A percentile compares a stretch with the other conserved stretches of the same genome.
Conservation (phyloP, 2,797 vertebrate species). For the Odontamblyopus lacepedii region DNA sequence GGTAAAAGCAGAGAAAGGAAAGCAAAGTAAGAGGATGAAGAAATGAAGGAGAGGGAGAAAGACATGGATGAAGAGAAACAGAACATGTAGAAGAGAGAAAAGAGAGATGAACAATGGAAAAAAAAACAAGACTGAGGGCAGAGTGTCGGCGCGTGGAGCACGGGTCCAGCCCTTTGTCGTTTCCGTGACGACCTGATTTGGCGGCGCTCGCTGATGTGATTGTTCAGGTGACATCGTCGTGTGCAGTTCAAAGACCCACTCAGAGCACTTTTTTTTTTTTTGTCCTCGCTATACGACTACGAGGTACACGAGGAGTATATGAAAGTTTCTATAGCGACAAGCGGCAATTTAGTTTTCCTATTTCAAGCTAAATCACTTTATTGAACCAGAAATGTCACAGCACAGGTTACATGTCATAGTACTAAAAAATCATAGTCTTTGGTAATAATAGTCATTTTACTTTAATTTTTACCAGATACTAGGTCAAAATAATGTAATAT, state of each 20-base stretch:
- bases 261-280: conserved; percentile 14
- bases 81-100: conserved; percentile 20
- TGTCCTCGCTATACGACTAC: conserved; percentile 1
- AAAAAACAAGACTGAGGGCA: conserved; percentile 47
- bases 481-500: no score
- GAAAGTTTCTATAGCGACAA: neutral
- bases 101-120: conserved; percentile 16
- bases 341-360: neutral
- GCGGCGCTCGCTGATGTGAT: conserved; percentile 73
- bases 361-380: no score
- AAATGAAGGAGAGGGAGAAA: neutral
- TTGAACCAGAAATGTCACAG: no score
- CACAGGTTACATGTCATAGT: no score
- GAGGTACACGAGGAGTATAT: no score
- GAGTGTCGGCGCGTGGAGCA: conserved; percentile 62
- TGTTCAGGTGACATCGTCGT: conserved; percentile 65
- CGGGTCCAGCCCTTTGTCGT: conserved; percentile 74
- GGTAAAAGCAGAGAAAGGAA: neutral
- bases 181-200: conserved; percentile 77
- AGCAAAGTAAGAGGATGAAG: neutral
- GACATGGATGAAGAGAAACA: neutral
- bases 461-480: no score
- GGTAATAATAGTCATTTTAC: no score
- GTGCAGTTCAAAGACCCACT: conserved; percentile 56
- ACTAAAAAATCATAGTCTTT: no score